These are phyloP conservation scores for Percopsis omiscomaycus DNA, from an alignment of 2,797 vertebrate genomes.

Conservation along the genomic window DNA sequence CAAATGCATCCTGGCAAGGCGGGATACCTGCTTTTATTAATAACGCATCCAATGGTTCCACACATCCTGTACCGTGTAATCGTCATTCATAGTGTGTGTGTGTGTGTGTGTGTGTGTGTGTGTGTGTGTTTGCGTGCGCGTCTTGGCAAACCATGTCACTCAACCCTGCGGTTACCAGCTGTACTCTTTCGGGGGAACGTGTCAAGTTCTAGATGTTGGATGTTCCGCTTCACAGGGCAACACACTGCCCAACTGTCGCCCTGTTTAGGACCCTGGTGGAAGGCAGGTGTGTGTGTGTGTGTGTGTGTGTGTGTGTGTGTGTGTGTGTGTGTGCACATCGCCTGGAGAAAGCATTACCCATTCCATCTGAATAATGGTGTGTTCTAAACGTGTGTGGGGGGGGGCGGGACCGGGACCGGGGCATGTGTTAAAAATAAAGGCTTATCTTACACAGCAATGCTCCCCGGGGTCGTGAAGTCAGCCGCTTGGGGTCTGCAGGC, in stretches of 20 bases:
- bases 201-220: conserved; percentile 6
- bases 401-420: too few relatives aligned
- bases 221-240: background rate
- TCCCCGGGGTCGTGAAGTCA: conserved; percentile 1
- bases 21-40: background rate
- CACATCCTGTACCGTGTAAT: background rate
- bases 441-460: background rate
- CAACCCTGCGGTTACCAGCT: conserved; percentile 16
- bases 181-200: conserved; percentile 1
- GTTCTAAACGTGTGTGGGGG: background rate
- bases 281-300: background rate
- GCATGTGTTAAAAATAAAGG: conserved; percentile 17
- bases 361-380: too few relatives aligned
- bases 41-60: background rate
- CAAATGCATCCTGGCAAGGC: background rate
- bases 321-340: background rate
- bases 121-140: conserved; percentile 8
- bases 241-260: background rate
- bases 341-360: too few relatives aligned
- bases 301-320: conserved; percentile 9
- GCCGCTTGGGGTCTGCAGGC: background rate
- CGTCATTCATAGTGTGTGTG: conserved; percentile 1
- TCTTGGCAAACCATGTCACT: background rate
- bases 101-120: background rate
- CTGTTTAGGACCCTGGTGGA: background rate